Evolutionary conservation across 2,113 vertebrate genomes (phyloP).

Genomic region (Rostratula benghalensis): DNA sequence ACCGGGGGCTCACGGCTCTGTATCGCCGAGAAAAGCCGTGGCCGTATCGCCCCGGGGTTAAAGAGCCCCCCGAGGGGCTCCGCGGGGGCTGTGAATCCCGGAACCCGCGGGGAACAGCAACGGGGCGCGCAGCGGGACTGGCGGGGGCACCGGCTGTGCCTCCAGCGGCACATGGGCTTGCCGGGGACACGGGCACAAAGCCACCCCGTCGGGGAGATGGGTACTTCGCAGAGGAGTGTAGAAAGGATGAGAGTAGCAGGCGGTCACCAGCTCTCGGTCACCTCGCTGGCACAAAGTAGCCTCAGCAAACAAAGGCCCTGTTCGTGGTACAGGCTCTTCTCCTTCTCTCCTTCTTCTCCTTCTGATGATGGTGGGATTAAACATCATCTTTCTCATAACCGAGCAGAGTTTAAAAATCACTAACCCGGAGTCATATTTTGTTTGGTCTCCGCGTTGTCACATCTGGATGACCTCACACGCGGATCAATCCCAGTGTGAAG

Average conservation of each 20-base stretch:
- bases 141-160: not conserved
- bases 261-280: not conserved
- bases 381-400: not conserved
- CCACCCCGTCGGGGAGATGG: not conserved
- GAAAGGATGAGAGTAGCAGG: not conserved
- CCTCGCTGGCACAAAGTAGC: not conserved
- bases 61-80: too few species aligned
- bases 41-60: not conserved
- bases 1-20: not conserved
- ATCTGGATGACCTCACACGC: fast-evolving
- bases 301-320: not conserved
- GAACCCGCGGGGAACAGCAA: not conserved
- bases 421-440: not conserved
- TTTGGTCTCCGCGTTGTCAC: not conserved
- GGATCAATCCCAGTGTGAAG: not conserved
- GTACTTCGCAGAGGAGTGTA: not conserved
- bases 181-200: not conserved
- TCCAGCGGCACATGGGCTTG: not conserved
- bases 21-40: not conserved
- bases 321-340: not conserved
- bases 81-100: too few species aligned
- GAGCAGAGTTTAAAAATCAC: not conserved
- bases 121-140: not conserved
- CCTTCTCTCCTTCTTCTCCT: not conserved
- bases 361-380: not conserved